Evolutionary conservation across 2,113 vertebrate genomes (phyloP), one percentile per base, ranked within the genome.

Genomic region (Fulmarus glacialis): DNA sequence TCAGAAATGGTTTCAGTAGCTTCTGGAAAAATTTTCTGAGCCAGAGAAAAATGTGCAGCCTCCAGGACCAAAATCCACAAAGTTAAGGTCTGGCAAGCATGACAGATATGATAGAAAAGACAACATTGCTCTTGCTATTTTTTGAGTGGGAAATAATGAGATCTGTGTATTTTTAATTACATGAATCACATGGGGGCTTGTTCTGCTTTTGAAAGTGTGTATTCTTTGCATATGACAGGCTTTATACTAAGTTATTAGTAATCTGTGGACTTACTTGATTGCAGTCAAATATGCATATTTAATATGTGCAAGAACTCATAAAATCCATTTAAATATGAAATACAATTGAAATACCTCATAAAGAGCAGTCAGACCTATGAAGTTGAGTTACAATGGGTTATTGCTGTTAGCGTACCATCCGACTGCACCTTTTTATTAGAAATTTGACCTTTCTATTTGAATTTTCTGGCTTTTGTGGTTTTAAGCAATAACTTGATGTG

Each of bases 391-490:
- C 55, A 94, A 0, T 74, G 36, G 9, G 13, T 78, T 89, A 56
- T 80, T 87, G 68, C 73, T 91, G 36, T 73, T 92, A 85, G 52
- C 26, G 1, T 21, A 72, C 43, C 23, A 82, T 64, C 56, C 23
- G 5, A 18, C 48, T 80, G 56, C 52, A 86, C 27, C 53, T 71
- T 91, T 82, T 94, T 66, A 47, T 81, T 67, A 64, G n/a, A 94
- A 78, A 88, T 82, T 59, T 75, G 64, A 85, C 71, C 74, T 89
- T 92, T 95, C 45, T 82, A 3, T 82, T 85, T 70, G 15, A 62
- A 93, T 95, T 96, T 93, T 34, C 36, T 93, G 90, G 27, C 73
- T 92, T 96, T 84, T 64, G 64, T 94, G 50, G 18, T 42, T 93
- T 93, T 73, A 93, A 93, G 78, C 81, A 96, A 24, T 77, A 96